Base-by-base conservation (phyloP, 2,888 invertebrate genomes). In the Neuroscelio doddi region DNA sequence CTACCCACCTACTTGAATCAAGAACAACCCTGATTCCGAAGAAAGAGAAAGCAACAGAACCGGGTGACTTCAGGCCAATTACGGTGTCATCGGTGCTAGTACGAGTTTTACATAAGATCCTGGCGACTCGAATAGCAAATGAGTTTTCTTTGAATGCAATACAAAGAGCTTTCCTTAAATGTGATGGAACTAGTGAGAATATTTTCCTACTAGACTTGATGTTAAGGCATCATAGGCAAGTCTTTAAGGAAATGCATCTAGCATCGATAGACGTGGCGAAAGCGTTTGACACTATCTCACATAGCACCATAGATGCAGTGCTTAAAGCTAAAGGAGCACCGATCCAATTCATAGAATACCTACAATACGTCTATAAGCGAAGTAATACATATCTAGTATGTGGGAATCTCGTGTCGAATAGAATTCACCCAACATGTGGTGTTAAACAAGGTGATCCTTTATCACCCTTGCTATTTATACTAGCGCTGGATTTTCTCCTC, bases 1-100 rank as follows among this genome's bases (percentile, higher is more conserved):
- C 63, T 5, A 30, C 45, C 78, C 74, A 80, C 76, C 77, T 81
- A 77, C 3, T 65, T 8, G 1, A 12, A 51, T 50, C 62, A 10
- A 21, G 63, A 5, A 63, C 68, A 4, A 44, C 59, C 2, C n/a
- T n/a, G n/a, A n/a, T n/a, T n/a, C n/a, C n/a, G n/a, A n/a, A n/a
- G n/a, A n/a, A n/a, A n/a, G n/a, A n/a, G n/a, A n/a, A n/a, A n/a
- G n/a, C n/a, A n/a, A n/a, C n/a, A n/a, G n/a, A n/a, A n/a, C n/a
- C n/a, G n/a, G n/a, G n/a, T n/a, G n/a, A n/a, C n/a, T n/a, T n/a
- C n/a, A n/a, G n/a, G n/a, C n/a, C n/a, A n/a, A n/a, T n/a, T n/a
- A n/a, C n/a, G n/a, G n/a, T n/a, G n/a, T n/a, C n/a, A n/a, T n/a
- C n/a, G n/a, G n/a, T n/a, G n/a, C n/a, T n/a, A n/a, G n/a, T n/a